Base-by-base conservation (phyloP, 2,888 invertebrate genomes). In the Drosophila seclusa region DNA sequence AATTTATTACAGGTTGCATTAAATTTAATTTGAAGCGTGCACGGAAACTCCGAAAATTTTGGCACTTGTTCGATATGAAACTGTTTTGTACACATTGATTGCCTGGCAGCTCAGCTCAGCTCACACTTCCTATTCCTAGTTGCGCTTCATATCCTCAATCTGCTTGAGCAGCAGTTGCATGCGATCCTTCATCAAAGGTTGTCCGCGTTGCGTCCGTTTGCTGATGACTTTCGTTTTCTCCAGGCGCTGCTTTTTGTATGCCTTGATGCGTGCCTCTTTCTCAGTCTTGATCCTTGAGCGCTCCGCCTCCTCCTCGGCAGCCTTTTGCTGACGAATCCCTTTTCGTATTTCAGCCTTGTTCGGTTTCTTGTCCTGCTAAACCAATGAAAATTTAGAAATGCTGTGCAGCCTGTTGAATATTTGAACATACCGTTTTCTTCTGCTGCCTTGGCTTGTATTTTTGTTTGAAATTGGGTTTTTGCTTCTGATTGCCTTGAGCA, bases 111-210 rank as follows among this genome's bases (percentile, higher is more conserved):
- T 10, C 27, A 27, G 18, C 38, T n/a, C 10, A 21, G 4, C 16
- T 16, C 21, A 31, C 42, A 29, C 21, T 31, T 31, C 29, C 10
- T 4, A n/a, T 40, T 11, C 24, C 69, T 54, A 89, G 21, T 57
- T 67, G 5, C 82, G 80, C 83, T 87, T 93, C 86, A 89, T 89
- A 72, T 94, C 94, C 92, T 96, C 95, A 81, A 97, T 96, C 92
- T 96, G 96, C 87, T 97, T 96, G 21, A 97, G 93, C 61, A 98
- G 93, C 89, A 97, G 91, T 92, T 97, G 96, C 90, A 98, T 94
- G 80, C 97, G 94, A 62, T 96, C 96, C 68, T 96, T 96, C 97
- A 98, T 97, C 2, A 97, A 93, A 0, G 98, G 98, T 90, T 98
- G 98, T 0, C 98, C 98, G 85, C 95, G 96, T 83, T 95, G 96